Percentiles rank a stretch among this genome's conserved stretches.
phyloP scores from a whole-genome alignment of 2,113 vertebrate species.

The Mesitornis unicolor region DNA sequence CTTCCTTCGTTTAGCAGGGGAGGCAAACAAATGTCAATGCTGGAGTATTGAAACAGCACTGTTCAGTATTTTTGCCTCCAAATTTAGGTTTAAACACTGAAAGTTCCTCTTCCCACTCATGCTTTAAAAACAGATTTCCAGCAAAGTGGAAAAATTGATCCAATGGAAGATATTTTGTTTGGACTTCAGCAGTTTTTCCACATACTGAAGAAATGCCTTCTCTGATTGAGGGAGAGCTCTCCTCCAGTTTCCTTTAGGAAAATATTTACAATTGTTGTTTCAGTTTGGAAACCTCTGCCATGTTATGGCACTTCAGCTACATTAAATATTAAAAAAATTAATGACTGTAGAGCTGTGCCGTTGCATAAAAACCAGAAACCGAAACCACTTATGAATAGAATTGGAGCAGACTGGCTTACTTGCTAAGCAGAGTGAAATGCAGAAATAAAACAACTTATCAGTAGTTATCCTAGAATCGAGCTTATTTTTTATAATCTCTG shows the following conservation, averaged over 20 bases:
- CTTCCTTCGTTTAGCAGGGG: neutral
- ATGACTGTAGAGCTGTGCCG: neutral
- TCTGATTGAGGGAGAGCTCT: neutral
- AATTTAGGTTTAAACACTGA: neutral
- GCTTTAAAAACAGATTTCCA: neutral
- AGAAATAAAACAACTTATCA: slow-evolving; percentile 7
- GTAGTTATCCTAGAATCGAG: neutral
- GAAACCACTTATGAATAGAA: slow-evolving; percentile 1
- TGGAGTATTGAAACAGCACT: neutral
- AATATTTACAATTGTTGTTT: slow-evolving; percentile 30
- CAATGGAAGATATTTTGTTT: neutral
- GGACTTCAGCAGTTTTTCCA: slow-evolving; percentile 26
- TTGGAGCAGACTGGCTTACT: neutral
- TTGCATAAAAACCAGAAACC: slow-evolving; percentile 16
- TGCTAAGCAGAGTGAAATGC: neutral
- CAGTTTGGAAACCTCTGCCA: slow-evolving; percentile 2
- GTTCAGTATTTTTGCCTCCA: neutral
- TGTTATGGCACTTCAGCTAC: slow-evolving; percentile 3
- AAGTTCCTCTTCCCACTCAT: neutral
- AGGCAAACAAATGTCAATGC: neutral
- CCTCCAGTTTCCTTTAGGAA: slow-evolving; percentile 14
- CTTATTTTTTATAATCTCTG: neutral
- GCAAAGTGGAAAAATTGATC: neutral
- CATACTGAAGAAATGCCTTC: neutral
- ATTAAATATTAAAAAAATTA: slow-evolving; percentile 10